phyloP scores from a whole-genome alignment of 1,140 invertebrate species.

The Sycophila sp. region DNA sequence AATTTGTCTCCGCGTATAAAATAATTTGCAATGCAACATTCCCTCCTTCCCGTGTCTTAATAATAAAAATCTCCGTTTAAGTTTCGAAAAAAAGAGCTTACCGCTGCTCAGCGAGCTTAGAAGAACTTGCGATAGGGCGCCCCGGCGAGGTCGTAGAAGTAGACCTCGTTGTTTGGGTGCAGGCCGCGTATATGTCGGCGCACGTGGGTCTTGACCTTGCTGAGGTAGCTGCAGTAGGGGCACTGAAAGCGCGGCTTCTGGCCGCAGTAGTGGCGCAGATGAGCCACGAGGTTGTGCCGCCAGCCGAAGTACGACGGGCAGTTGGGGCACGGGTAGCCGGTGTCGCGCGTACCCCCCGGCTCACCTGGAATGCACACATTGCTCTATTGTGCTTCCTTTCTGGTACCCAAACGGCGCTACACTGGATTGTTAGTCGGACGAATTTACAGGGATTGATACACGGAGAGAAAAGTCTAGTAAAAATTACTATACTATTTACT shows the following conservation, averaged over 20 bases:
- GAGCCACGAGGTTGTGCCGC: conserved; percentile 32
- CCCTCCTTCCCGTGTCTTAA: no score
- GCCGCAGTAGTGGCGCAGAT: conserved; percentile 63
- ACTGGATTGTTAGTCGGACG: no score
- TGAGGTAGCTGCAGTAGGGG: conserved; percentile 55
- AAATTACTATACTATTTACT: no score
- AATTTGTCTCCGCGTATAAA: no score
- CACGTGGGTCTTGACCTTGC: conserved; percentile 47
- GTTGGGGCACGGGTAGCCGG: conserved; percentile 24
- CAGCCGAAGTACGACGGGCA: conserved; percentile 5
- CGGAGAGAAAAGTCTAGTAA: no score
- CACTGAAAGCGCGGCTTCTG: conserved; percentile 60
- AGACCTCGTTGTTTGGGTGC: conserved; percentile 45
- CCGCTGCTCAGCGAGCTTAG: no score
- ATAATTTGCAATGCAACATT: no score
- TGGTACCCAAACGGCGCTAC: no score
- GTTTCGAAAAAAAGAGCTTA: no score
- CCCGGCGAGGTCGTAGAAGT: conserved; percentile 45
- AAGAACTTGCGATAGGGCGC: no score
- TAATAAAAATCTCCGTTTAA: no score
- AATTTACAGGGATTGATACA: no score
- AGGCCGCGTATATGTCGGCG: conserved; percentile 51
- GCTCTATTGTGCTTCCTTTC: background rate
- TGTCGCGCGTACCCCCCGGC: background rate
- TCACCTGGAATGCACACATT: background rate